Evolutionary conservation across 2,113 vertebrate species (phyloP), one percentile per base, ranked within the genome.

Genomic region (Stegastes partitus): DNA sequence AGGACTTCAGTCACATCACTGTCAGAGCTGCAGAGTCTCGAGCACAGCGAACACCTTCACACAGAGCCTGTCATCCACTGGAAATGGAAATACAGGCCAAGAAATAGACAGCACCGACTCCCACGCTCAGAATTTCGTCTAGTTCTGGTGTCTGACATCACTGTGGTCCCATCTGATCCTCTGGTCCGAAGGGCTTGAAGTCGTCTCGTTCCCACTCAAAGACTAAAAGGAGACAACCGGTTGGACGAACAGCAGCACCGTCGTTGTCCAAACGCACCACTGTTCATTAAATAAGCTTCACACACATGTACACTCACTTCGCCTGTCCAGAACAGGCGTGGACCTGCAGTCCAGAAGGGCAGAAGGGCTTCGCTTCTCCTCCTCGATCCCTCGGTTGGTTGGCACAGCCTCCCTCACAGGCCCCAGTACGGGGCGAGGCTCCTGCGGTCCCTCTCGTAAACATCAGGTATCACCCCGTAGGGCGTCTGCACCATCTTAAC

Each of bases 401-500:
- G n/a, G 39, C 39, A 16, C 45, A 21, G 15, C 44, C 19, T 56
- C 68, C 34, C 69, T 94, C 93, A 97, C 92, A 97, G 94, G 79
- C 96, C 96, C 98, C 98, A 99, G 94, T 97, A 98, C 83, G 97
- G 96, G 87, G 96, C 94, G 85, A 98, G 94, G 93, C 94, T 95
- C 91, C 96, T 95, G 92, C 96, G 96, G 92, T 98, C 98, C 81
- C 96, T 95, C 94, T 96, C 95, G 0, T 98, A 99, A 90, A 99
- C 93, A 44, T 99, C 98, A 11, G 98, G 97, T 87, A 99, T 92
- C 81, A 98, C 86, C 83, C 98, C 97, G 2, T 98, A 98, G 7
- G 97, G 97, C 0, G 97, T 98, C 94, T 98, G 97, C 87, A 99
- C 95, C 97, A 99, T 97, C 95, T 98, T 98, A 49, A 99, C 97